Evolutionary conservation across 2,113 vertebrate species (phyloP).

Genomic region (Melanerpes aurifrons): DNA sequence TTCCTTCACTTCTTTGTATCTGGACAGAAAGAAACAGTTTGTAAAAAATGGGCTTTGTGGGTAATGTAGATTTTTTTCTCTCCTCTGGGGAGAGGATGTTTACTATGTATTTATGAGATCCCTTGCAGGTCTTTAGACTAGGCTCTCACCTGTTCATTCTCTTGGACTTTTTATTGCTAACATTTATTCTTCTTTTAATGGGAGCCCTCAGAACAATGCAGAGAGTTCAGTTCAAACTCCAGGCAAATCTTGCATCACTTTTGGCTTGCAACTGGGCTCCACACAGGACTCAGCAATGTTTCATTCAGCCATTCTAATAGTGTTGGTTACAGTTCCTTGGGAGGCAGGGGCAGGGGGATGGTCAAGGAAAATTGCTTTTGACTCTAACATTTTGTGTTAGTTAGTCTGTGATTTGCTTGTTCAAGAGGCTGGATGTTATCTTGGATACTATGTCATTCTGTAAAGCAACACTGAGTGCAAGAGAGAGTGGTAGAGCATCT

Average conservation of each 20-base stretch:
- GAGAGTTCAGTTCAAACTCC: background rate
- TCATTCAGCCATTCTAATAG: background rate
- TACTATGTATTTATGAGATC: background rate
- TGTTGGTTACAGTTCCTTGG: background rate
- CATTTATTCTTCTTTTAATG: background rate
- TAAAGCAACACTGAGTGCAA: background rate
- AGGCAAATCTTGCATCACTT: background rate
- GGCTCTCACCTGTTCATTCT: background rate
- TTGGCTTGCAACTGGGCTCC: conserved; percentile 5
- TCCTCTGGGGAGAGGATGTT: background rate
- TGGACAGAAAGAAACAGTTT: background rate
- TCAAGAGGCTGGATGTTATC: background rate
- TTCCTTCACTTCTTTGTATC: background rate
- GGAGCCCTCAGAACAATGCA: background rate
- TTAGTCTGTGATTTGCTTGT: conserved; percentile 2
- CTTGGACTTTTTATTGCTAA: conserved; percentile 4
- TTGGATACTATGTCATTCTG: background rate
- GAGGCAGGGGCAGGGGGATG: background rate
- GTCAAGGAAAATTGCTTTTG: background rate
- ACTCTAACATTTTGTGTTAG: background rate
- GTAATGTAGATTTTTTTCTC: background rate
- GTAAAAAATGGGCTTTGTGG: background rate
- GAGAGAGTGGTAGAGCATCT: background rate
- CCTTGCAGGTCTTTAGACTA: background rate
- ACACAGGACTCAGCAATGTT: background rate